Evolutionary conservation across 2,797 vertebrate genomes (phyloP).

Genomic region (Malacoraja senta): DNA sequence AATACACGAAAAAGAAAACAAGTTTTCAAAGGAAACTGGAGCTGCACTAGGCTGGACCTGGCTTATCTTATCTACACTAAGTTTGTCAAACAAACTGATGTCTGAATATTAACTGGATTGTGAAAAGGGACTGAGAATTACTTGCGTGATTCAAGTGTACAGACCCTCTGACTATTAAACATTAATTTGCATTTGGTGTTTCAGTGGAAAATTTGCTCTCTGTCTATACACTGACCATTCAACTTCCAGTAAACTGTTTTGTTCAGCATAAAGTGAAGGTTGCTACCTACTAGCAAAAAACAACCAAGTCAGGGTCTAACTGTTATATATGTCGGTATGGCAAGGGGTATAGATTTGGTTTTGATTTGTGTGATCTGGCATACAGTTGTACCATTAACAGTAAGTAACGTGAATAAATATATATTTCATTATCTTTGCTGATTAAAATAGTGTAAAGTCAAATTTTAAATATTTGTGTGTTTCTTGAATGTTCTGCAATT

Average conservation of each 20-base stretch:
- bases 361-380: slow-evolving; percentile 7
- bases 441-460: not conserved
- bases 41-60: slow-evolving; percentile 2
- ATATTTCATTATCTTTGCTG: not conserved
- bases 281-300: not conserved
- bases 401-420: slow-evolving; percentile 5
- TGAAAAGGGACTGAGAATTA: not conserved
- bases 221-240: not conserved
- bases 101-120: not conserved
- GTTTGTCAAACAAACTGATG: not conserved
- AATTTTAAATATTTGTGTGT: not conserved
- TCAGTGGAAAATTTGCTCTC: not conserved
- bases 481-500: not conserved
- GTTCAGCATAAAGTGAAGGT: slow-evolving; percentile 2
- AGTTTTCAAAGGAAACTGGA: not conserved
- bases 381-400: not conserved
- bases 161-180: not conserved
- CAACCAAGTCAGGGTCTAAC: not conserved
- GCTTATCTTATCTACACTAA: not conserved
- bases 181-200: slow-evolving; percentile 1
- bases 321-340: not conserved
- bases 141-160: not conserved
- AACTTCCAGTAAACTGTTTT: not conserved
- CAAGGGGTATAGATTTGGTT: not conserved
- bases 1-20: not conserved